Base-by-base conservation (phyloP, 1,140 invertebrate genomes). In the Ceratoteleas bidentatus region DNA sequence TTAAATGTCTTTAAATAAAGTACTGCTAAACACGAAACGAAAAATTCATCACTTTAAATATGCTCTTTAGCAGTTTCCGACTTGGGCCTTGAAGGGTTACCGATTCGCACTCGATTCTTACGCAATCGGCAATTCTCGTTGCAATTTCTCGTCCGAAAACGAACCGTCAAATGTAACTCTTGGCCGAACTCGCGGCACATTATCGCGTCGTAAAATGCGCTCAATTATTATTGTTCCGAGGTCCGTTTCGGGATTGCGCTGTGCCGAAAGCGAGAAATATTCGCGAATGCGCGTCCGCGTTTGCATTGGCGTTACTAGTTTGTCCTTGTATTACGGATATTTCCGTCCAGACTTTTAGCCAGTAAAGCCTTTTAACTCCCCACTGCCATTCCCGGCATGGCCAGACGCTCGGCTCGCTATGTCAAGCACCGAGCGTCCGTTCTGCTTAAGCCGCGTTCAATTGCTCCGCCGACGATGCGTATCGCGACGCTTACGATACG, bases 271-370 rank as follows among this genome's bases (percentile, higher is more conserved):
- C 16, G 54, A 43, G 13, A 69, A 70, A 70, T 70, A 65, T 70
- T 73, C 56, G 14, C 43, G 74, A 74, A 74, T 52, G 64, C 43
- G 36, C 45, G 70, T 58, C 43, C 57, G 65, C 73, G 40, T 75
- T 75, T 65, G 69, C 75, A 57, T 73, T 60, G 64, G 56, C 43
- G 62, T 75, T 74, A 68, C 70, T 73, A 81, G 79, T 69, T 85
- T 88, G 88, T 88, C 88, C 88, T 89, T 88, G 89, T 85, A 87
- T 87, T 87, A 86, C 85, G 85, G 88, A 88, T 90, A 89, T 90
- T 90, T 90, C 78, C 70, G 89, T 89, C 88, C 87, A 84, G 84
- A 88, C 87, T 88, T 89, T 89, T 88, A 89, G 88, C 83, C 85
- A 80, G 87, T 87, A 87, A 88, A 88, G 78, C 54, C 75, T 69